These are phyloP conservation scores for Odontomyia ornata DNA, from an alignment of 2,888 invertebrate species.

Conservation along the genomic window DNA sequence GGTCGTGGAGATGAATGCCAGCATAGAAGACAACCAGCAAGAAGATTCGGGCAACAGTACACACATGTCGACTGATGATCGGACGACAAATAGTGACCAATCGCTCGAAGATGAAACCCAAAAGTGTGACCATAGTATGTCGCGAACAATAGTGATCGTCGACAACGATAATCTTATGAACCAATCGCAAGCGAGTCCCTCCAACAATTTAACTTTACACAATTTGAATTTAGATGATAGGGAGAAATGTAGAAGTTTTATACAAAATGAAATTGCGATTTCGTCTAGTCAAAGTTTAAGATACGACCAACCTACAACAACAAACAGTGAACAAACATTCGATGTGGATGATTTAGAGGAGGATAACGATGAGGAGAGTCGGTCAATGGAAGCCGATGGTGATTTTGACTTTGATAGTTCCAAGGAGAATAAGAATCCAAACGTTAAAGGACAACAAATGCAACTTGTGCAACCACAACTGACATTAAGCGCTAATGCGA, in stretches of 20 bases:
- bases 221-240: constrained; percentile 40
- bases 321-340: constrained; percentile 32
- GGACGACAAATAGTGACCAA: constrained; percentile 45
- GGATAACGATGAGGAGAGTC: background rate
- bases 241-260: constrained; percentile 47
- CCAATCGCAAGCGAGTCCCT: constrained; percentile 40
- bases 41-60: constrained; percentile 50
- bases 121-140: constrained; percentile 14
- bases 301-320: constrained; percentile 9
- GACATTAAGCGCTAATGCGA: constrained; percentile 29
- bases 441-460: constrained; percentile 38
- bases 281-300: constrained; percentile 47
- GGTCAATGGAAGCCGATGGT: background rate
- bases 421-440: constrained; percentile 50
- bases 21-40: constrained; percentile 44
- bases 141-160: background rate
- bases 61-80: constrained; percentile 47
- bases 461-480: constrained; percentile 21
- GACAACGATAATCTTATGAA: constrained; percentile 41
- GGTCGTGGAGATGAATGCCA: background rate
- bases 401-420: constrained; percentile 41
- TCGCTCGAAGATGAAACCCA: constrained; percentile 31
- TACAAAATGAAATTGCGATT: constrained; percentile 50
- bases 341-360: background rate
- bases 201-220: constrained; percentile 29